Base-by-base conservation (phyloP, 1,140 invertebrate genomes). In the Scaptomyza hsui region DNA sequence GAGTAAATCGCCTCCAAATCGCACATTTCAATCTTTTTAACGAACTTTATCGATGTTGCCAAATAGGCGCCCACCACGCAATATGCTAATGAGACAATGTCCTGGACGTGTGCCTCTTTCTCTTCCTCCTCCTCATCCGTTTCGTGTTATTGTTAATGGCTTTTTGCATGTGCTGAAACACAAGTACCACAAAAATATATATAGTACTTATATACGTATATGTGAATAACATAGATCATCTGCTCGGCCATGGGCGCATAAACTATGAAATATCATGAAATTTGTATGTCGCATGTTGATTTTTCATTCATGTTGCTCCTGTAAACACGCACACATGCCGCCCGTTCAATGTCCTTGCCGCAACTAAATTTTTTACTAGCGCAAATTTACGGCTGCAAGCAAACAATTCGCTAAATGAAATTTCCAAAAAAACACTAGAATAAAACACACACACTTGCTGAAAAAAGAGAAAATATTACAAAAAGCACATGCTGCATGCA, bases 11-110 rank as follows among this genome's bases (percentile, higher is more conserved):
- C 75, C 68, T 75, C 76, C 76, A 82, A 88, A 88, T 88, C 82
- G 83, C 78, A 83, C 78, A 89, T 88, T 88, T 88, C 82, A 88
- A 88, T 88, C 83, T 88, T 89, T 88, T 82, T 89, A 88, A 82
- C 82, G 83, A 88, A 88, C 75, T 86, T 88, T 88, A 88, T 89
- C 83, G 82, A 88, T 88, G 89, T 82, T 78, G 56, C 39, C 45
- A 67, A 88, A 88, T 88, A 72, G 83, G 64, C 78, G 57, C 53
- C 55, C 67, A 49, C 83, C 82, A 89, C 82, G 82, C 82, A 88
- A 88, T 88, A 88, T 88, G 82, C 82, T 82, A 88, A 88, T 88
- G 83, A 89, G 78, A 78, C 80, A 88, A 64, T 75, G 76, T 78
- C 60, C 63, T 21, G 32, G 13, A 35, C n/a, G 2, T 21, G 5